A percentile compares a stretch with the other conserved stretches of the same genome.
These are phyloP conservation scores for Deilephila elpenor DNA, from an alignment of 2,888 invertebrate species.

Conservation along the genomic window DNA sequence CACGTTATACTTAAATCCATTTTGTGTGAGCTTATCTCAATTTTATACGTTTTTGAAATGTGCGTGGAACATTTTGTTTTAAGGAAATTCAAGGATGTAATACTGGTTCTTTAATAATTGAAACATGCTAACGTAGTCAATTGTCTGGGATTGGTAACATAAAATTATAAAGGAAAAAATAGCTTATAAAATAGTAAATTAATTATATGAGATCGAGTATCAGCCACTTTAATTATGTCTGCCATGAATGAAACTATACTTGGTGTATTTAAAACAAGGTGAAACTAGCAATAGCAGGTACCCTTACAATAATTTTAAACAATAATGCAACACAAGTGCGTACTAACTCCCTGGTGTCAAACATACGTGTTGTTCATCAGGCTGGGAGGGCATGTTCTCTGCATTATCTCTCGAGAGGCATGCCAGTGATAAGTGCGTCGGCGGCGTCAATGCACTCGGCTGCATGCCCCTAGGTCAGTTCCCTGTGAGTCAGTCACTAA, in stretches of 20 bases:
- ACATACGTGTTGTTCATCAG: slow-evolving; percentile 81
- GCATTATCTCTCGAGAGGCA: slow-evolving; percentile 81
- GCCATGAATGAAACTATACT: not conserved
- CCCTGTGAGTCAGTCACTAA: slow-evolving; percentile 79
- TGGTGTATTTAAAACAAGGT: not conserved
- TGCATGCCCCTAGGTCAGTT: slow-evolving; percentile 84
- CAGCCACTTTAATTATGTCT: not conserved
- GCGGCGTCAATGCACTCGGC: slow-evolving; percentile 81
- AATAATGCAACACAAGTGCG: slow-evolving; percentile 43
- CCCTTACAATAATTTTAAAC: not conserved
- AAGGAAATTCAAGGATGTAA: not conserved
- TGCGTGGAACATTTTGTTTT: not conserved
- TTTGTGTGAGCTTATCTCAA: slow-evolving; percentile 28
- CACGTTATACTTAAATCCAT: slow-evolving; percentile 12
- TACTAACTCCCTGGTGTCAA: slow-evolving; percentile 67
- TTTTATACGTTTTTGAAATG: not conserved
- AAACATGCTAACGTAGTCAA: no score
- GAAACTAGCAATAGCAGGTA: not conserved
- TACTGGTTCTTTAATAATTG: no score
- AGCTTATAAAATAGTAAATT: not conserved
- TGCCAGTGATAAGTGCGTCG: slow-evolving; percentile 79
- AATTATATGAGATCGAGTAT: not conserved
- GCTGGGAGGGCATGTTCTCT: slow-evolving; percentile 69
- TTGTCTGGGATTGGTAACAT: no score
- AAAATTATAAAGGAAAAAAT: no score